phyloP scores from a whole-genome alignment of 92 coral and sea anemone genomes.

The Pocillopora meandrina region DNA sequence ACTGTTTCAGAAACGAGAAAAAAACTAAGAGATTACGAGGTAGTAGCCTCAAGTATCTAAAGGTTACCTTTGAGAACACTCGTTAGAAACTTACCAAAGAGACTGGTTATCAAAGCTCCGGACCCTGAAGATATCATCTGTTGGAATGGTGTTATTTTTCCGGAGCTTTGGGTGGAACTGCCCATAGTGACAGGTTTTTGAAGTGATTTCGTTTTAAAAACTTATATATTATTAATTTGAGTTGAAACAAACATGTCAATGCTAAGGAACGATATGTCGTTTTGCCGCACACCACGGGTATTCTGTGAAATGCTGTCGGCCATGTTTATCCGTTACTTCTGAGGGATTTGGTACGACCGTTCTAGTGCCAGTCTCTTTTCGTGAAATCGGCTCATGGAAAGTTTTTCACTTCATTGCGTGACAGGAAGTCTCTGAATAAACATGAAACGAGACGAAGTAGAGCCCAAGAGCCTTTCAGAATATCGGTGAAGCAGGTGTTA shows the following conservation, averaged over 20 bases:
- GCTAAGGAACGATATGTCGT: neutral
- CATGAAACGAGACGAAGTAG: too few species aligned
- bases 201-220: neutral
- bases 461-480: too few species aligned
- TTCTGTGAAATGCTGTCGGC: too few species aligned
- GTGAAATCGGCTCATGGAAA: too few species aligned
- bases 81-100: constrained; percentile 67
- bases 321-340: too few species aligned
- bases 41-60: neutral
- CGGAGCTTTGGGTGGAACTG: constrained; percentile 31
- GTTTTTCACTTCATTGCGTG: too few species aligned
- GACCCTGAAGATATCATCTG: constrained; percentile 90
- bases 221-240: neutral
- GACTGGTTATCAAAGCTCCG: constrained; percentile 88
- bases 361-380: too few species aligned
- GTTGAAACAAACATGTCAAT: neutral
- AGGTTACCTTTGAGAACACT: neutral
- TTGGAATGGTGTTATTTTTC: constrained; percentile 83
- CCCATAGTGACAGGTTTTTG: constrained; percentile 7
- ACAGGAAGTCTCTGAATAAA: too few species aligned
- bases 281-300: neutral
- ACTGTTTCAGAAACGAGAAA: neutral
- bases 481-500: too few species aligned
- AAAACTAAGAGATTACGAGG: neutral
- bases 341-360: too few species aligned